These are phyloP conservation scores for Melieria crassipennis DNA, from an alignment of 2,888 invertebrate species.

Conservation along the genomic window DNA sequence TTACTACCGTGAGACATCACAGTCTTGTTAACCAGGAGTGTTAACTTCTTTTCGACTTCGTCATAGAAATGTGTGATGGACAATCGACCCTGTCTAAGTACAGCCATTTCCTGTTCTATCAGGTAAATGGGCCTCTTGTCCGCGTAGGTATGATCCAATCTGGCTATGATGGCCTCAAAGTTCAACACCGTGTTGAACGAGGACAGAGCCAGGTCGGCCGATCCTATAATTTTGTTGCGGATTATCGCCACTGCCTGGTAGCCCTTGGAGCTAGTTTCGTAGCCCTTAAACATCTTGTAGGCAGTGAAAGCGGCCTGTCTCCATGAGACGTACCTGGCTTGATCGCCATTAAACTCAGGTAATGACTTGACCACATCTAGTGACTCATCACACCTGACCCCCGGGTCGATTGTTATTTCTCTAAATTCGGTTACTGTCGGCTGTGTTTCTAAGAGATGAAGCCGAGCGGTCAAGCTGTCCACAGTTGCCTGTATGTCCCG, in stretches of 20 bases:
- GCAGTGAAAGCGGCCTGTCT: slow-evolving; percentile 31
- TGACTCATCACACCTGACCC: slow-evolving; percentile 12
- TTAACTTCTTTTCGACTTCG: slow-evolving; percentile 32
- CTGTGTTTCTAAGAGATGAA: slow-evolving; percentile 7
- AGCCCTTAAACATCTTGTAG: slow-evolving; percentile 7
- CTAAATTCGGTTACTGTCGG: not conserved
- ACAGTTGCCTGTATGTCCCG: not conserved
- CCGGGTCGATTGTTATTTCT: not conserved
- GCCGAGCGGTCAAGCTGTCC: not conserved
- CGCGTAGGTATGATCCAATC: slow-evolving; percentile 31
- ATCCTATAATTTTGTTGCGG: slow-evolving; percentile 1
- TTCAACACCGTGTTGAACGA: slow-evolving; percentile 28
- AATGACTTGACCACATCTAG: slow-evolving; percentile 29
- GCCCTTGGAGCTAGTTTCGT: slow-evolving; percentile 5
- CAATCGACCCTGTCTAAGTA: slow-evolving; percentile 25
- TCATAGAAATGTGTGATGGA: slow-evolving; percentile 29
- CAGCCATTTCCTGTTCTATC: slow-evolving; percentile 24
- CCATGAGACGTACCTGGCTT: slow-evolving; percentile 36
- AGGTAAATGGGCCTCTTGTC: slow-evolving; percentile 33
- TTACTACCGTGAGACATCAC: slow-evolving; percentile 18
- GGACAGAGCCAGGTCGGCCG: slow-evolving; percentile 4
- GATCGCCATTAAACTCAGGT: slow-evolving; percentile 26
- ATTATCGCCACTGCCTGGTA: slow-evolving; percentile 12
- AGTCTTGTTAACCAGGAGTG: slow-evolving; percentile 29
- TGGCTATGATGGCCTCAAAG: slow-evolving; percentile 26